Evolutionary conservation across 2,113 vertebrate species (phyloP).

Genomic region (Triplophysa dalaica): DNA sequence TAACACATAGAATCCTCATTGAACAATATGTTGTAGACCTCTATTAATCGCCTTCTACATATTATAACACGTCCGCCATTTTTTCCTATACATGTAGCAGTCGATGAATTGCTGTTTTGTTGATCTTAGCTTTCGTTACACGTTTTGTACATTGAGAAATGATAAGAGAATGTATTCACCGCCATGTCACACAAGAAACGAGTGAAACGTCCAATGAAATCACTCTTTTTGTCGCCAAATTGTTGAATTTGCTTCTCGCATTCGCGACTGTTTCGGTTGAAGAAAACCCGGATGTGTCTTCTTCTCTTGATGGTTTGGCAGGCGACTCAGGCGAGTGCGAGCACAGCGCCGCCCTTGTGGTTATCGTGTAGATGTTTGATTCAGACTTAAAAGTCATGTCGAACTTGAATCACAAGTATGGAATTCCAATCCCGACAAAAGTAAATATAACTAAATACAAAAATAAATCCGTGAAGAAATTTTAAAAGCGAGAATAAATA

Average conservation of each 20-base stretch:
- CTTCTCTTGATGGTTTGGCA: neutral
- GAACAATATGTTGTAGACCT: neutral
- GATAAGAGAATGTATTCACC: neutral
- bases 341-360: neutral
- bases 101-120: neutral
- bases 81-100: neutral
- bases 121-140: neutral
- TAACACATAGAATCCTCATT: neutral
- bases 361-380: too few species aligned
- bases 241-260: neutral
- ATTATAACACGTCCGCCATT: conserved; percentile 7
- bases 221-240: neutral
- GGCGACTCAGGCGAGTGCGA: neutral
- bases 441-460: too few species aligned
- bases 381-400: too few species aligned
- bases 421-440: too few species aligned
- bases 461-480: too few species aligned
- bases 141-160: neutral
- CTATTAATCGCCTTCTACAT: neutral
- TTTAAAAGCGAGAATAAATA: too few species aligned
- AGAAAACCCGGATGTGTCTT: neutral
- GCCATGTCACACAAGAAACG: conserved; percentile 13
- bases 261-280: neutral
- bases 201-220: neutral
- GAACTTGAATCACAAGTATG: too few species aligned